Base-by-base conservation (phyloP, 2,888 invertebrate species). In the Lasioglossum vierecki region DNA sequence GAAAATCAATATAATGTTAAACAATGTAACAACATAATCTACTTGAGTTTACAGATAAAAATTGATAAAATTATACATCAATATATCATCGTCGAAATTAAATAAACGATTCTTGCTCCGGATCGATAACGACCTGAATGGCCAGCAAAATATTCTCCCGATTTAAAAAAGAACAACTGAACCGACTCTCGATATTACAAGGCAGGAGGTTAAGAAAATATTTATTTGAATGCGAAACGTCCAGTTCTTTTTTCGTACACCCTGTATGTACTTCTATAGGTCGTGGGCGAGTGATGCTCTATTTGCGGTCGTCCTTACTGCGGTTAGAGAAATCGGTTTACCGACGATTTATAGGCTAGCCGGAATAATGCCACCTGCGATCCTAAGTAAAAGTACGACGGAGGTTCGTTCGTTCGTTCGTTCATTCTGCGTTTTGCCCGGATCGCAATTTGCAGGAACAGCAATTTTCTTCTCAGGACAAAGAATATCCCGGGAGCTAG, bases 231-330 rank as follows among this genome's bases (percentile, higher is more conserved):
- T 60, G 0, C 26, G 13, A 26, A 26, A 26, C 60, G 26, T 60
- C 26, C 57, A 22, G 57, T 26, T 26, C 26, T 66, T 66, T 66
- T 66, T 35, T 53, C 15, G 15, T 66, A 2, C 15, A 30, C 15
- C 66, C 66, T 18, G 30, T 30, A 30, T 66, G 30, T 18, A 8
- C 18, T 30, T 30, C 1, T 30, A 46, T 66, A 49, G 53, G 22
- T 35, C 53, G 41, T 44, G 60, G 63, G 39, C 53, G 46, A 44
- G 63, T 60, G 53, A 22, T 26, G 49, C 49, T 77, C 74, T 83
- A 82, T 83, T 84, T 84, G 83, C 83, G 77, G 77, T 83, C 83
- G 83, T 84, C 74, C 83, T 82, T 77, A 83, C 77, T 84, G 83
- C 73, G 83, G 83, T 84, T 83, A 71, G 83, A 84, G 83, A 84